Evolutionary conservation across 2,888 invertebrate species (phyloP).

Genomic region (Metallyticus violacea): DNA sequence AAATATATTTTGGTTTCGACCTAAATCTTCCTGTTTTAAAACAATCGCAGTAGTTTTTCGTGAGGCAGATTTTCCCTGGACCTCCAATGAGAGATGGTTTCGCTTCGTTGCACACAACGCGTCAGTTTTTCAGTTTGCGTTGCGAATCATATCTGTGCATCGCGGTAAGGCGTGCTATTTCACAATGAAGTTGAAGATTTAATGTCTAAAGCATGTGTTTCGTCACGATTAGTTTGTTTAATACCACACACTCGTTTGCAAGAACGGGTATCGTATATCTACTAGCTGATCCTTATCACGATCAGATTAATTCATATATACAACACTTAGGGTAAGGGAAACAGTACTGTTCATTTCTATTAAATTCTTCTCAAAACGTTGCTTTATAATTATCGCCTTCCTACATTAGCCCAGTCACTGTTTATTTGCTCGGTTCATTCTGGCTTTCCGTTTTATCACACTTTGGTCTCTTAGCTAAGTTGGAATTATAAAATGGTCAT

Average conservation of each 20-base stretch:
- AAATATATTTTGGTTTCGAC: no score
- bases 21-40: no score
- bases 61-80: neutral
- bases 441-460: no score
- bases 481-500: no score
- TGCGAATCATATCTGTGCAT: neutral
- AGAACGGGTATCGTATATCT: neutral
- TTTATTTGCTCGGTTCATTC: no score
- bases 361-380: neutral
- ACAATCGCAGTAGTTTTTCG: no score
- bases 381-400: no score
- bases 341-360: neutral
- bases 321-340: neutral
- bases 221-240: neutral
- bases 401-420: no score
- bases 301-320: neutral
- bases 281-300: neutral
- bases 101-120: neutral
- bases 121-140: no score
- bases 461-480: no score
- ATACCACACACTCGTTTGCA: neutral
- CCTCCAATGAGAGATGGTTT: neutral
- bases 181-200: neutral
- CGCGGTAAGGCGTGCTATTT: neutral
- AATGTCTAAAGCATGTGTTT: neutral